A percentile compares a stretch with the other conserved stretches of the same genome.
Conservation (phyloP, 2,113 vertebrate genomes). For the Myocastor coypus region DNA sequence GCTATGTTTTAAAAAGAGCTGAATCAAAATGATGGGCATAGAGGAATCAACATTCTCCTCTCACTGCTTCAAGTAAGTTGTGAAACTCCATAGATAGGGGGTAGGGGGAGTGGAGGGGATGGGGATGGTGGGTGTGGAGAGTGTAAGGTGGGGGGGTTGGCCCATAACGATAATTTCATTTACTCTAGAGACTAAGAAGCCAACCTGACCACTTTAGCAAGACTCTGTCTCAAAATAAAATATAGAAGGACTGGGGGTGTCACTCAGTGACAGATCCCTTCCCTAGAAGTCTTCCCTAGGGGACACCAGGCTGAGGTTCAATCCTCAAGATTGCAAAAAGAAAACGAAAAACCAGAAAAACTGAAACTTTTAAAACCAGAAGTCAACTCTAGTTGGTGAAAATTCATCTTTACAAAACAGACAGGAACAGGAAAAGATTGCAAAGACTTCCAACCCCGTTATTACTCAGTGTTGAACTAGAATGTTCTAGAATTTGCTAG, state of each 20-base stretch:
- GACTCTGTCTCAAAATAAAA: too few relatives aligned
- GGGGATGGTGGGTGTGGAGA: too few relatives aligned
- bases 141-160: too few relatives aligned
- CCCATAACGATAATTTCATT: too few relatives aligned
- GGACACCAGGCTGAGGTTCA: neutral
- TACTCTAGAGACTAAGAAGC: neutral
- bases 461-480: neutral
- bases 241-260: too few relatives aligned
- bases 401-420: slow-evolving; percentile 35
- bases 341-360: neutral
- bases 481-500: slow-evolving; percentile 46
- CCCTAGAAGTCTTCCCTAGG: neutral
- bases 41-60: neutral
- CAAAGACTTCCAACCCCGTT: neutral
- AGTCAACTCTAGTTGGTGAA: neutral
- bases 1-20: slow-evolving; percentile 28
- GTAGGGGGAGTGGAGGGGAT: too few relatives aligned
- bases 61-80: neutral
- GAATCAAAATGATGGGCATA: neutral
- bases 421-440: neutral
- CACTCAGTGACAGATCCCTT: neutral
- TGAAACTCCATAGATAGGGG: neutral
- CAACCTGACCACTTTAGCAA: too few relatives aligned
- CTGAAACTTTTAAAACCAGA: slow-evolving; percentile 33
- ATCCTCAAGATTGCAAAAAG: neutral